phyloP scores from a whole-genome alignment of 2,888 invertebrate genomes.

The Aradus depressus region DNA sequence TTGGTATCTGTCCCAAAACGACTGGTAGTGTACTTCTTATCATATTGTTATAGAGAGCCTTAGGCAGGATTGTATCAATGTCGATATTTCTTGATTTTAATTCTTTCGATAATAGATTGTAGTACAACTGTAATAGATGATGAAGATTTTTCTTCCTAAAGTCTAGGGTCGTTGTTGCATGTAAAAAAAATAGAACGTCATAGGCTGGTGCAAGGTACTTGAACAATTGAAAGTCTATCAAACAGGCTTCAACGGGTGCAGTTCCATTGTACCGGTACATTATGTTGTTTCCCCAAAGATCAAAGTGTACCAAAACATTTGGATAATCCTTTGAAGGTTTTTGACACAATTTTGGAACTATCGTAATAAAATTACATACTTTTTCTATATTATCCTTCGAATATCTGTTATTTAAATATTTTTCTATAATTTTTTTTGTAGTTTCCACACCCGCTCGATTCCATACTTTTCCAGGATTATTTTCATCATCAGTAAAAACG shows the following conservation, averaged over 20 bases:
- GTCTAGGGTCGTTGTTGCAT: slow-evolving; percentile 1
- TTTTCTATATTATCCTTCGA: not conserved
- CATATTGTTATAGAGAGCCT: not conserved
- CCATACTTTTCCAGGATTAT: not conserved
- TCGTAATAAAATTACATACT: not conserved
- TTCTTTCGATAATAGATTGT: not conserved
- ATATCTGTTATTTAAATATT: slow-evolving; percentile 2
- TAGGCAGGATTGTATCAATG: not conserved
- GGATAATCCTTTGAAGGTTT: not conserved
- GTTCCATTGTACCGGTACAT: slow-evolving; percentile 13
- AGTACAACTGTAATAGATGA: slow-evolving; percentile 3
- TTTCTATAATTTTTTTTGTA: not conserved
- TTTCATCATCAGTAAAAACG: slow-evolving; percentile 10
- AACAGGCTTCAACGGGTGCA: slow-evolving; percentile 3
- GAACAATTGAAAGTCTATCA: slow-evolving; percentile 18
- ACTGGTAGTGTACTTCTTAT: not conserved
- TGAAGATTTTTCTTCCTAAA: not conserved
- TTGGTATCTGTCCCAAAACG: not conserved
- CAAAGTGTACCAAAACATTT: slow-evolving; percentile 16
- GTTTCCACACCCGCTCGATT: slow-evolving; percentile 2
- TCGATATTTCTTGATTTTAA: not conserved
- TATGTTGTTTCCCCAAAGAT: slow-evolving; percentile 20
- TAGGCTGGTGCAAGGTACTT: slow-evolving; percentile 10
- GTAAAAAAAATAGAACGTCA: slow-evolving; percentile 10
- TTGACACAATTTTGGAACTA: not conserved